Evolutionary conservation across 2,113 vertebrate species (phyloP).

Genomic region (Mystacornis crossleyi): DNA sequence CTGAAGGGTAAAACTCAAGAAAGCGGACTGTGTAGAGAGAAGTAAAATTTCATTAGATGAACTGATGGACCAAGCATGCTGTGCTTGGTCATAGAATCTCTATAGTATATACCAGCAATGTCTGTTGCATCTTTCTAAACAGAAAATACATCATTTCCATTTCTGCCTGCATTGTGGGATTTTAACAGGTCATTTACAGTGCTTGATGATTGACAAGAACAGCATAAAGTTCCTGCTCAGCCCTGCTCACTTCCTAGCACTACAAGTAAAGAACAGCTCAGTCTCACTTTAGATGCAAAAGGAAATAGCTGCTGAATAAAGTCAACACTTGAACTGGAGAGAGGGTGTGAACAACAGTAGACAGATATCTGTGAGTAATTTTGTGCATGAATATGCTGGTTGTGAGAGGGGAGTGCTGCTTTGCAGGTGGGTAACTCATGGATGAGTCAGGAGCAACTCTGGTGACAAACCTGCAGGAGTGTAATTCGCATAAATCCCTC

Average conservation of each 20-base stretch:
- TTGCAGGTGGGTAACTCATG: neutral
- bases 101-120: neutral
- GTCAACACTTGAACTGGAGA: neutral
- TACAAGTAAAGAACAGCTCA: neutral
- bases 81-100: neutral
- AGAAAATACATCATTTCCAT: neutral
- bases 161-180: neutral
- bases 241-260: neutral
- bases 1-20: neutral
- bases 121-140: neutral
- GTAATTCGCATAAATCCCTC: neutral
- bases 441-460: neutral
- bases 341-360: neutral
- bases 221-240: neutral
- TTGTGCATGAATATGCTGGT: neutral
- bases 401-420: neutral
- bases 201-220: neutral
- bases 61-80: neutral
- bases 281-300: neutral
- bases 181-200: neutral
- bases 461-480: neutral
- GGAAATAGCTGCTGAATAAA: neutral
- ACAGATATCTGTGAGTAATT: neutral
- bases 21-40: neutral
- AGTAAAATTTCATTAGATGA: neutral